phyloP scores from a whole-genome alignment of 2,113 vertebrate genomes.

The Acanthisitta chloris region DNA sequence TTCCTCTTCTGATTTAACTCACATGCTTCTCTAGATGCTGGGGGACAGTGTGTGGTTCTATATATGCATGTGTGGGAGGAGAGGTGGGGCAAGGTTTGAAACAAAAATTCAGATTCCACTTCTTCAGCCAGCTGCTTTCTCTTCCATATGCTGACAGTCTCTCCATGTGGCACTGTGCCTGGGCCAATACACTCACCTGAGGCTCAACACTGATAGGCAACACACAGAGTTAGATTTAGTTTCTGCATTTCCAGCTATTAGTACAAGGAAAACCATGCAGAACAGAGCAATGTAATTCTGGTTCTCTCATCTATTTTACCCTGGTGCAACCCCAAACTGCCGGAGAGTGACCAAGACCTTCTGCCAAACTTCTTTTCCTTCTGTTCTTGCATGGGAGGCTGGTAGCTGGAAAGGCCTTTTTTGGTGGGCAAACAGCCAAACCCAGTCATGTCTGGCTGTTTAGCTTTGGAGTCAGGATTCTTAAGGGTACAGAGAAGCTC shows the following conservation, averaged over 20 bases:
- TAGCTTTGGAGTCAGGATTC: background rate
- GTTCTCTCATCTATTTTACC: background rate
- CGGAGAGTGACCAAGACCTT: background rate
- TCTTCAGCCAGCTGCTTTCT: background rate
- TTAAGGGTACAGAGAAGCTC: background rate
- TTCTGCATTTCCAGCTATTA: background rate
- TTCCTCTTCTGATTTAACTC: background rate
- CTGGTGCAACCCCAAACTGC: background rate
- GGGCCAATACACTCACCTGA: background rate
- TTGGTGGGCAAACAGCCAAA: background rate
- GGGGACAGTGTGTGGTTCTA: no score
- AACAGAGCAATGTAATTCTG: background rate
- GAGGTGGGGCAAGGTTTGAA: background rate
- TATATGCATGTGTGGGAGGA: background rate
- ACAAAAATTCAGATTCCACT: background rate
- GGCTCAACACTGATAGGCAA: background rate
- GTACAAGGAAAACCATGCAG: background rate
- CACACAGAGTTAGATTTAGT: background rate
- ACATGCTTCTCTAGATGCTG: background rate
- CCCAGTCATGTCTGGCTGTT: background rate
- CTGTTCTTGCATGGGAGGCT: background rate
- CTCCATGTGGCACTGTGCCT: background rate
- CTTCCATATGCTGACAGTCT: accelerated
- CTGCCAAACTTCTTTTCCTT: background rate
- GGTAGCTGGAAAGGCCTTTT: background rate